A percentile compares a stretch with the other conserved stretches of the same genome.
Conservation (phyloP, 2,113 vertebrate genomes). For the Shinisaurus crocodilurus region DNA sequence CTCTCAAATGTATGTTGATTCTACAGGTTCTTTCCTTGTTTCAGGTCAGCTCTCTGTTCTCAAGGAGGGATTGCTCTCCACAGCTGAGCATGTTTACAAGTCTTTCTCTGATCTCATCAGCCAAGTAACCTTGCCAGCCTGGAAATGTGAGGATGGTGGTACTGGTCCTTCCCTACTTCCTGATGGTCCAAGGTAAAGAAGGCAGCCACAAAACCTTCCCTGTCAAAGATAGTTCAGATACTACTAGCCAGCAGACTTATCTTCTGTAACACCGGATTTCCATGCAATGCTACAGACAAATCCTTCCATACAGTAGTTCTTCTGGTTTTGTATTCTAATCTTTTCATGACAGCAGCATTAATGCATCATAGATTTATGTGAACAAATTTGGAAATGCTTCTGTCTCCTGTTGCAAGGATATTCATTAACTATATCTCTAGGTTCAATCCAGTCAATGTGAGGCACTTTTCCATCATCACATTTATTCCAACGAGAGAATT, state of each 20-base stretch:
- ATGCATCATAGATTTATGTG: neutral
- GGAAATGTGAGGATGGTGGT: neutral
- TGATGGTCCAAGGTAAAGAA: neutral
- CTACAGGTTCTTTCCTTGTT: neutral
- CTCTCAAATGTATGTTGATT: neutral
- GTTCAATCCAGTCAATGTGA: neutral
- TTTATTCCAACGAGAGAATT: neutral
- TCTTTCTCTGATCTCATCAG: slow-evolving; percentile 79
- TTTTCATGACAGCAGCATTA: neutral
- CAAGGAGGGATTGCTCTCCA: slow-evolving; percentile 70
- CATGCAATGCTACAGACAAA: neutral
- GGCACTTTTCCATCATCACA: neutral
- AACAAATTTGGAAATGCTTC: neutral
- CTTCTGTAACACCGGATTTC: no score
- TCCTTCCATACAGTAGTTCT: neutral
- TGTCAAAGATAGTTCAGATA: neutral
- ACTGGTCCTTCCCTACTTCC: neutral
- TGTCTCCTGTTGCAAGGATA: neutral
- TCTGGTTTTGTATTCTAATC: neutral
- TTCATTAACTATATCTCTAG: neutral
- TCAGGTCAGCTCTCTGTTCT: slow-evolving; percentile 70
- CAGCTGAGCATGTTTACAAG: slow-evolving; percentile 76
- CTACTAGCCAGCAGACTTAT: neutral
- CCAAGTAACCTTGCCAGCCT: slow-evolving; percentile 62
- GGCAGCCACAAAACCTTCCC: neutral